Conservation (phyloP, 2,113 vertebrate species). For the Catharus bicknelli region DNA sequence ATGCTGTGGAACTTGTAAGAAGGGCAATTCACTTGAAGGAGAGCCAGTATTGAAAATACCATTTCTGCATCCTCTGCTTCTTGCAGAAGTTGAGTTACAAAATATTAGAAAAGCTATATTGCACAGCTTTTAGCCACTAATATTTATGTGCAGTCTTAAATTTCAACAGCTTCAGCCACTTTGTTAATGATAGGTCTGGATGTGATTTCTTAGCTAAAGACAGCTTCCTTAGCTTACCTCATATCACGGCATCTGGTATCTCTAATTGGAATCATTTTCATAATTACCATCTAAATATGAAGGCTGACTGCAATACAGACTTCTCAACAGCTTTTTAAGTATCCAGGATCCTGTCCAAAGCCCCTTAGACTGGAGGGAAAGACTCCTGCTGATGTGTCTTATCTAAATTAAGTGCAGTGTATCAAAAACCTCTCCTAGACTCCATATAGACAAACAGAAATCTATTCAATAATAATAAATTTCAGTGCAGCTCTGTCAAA, state of each 20-base stretch:
- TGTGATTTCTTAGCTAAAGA: conserved; percentile 37
- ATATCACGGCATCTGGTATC: conserved; percentile 57
- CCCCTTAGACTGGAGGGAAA: not conserved
- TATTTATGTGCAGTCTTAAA: conserved; percentile 11
- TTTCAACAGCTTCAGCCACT: conserved; percentile 37
- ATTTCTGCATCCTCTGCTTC: not conserved
- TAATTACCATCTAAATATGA: conserved; percentile 60
- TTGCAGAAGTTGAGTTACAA: not conserved
- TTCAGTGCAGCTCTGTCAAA: not conserved
- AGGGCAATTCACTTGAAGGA: not conserved
- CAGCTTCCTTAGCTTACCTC: conserved; percentile 57
- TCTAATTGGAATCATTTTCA: conserved; percentile 69
- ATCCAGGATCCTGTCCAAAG: conserved; percentile 49
- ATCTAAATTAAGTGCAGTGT: not conserved
- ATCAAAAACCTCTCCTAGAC: not conserved
- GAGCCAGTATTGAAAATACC: not conserved
- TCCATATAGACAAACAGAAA: not conserved
- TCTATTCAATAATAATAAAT: not conserved
- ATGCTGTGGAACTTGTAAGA: not conserved
- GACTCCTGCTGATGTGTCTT: not conserved
- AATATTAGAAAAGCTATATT: not conserved
- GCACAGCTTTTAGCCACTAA: not conserved
- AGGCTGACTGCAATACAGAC: conserved; percentile 44
- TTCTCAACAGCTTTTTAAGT: conserved; percentile 33
- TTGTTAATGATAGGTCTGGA: conserved; percentile 43